A percentile compares a stretch with the other conserved stretches of the same genome.
phyloP scores from a whole-genome alignment of 1,140 invertebrate genomes.

The Eriosoma lanigerum region DNA sequence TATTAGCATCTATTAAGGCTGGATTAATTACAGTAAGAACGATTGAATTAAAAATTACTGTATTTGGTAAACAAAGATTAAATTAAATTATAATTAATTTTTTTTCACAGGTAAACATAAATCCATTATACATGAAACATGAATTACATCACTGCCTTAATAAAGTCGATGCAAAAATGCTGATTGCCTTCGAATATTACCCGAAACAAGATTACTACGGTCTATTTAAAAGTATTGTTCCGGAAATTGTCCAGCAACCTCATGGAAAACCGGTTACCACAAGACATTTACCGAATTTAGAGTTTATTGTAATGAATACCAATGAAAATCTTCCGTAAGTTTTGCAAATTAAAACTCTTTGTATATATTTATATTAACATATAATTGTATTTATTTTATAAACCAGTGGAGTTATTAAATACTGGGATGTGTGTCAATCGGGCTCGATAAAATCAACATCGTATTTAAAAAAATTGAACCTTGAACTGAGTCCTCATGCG shows the following conservation, averaged over 20 bases:
- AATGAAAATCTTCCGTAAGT: conserved; percentile 63
- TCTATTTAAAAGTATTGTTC: conserved; percentile 61
- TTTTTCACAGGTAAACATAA: conserved; percentile 73
- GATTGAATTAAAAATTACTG: no score
- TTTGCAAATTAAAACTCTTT: no score
- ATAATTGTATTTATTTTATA: background rate
- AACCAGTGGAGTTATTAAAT: conserved; percentile 67
- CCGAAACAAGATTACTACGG: conserved; percentile 74
- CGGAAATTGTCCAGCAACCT: conserved; percentile 52
- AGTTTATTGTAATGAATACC: conserved; percentile 63
- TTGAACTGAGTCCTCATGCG: conserved; percentile 67
- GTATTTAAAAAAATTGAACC: conserved; percentile 59
- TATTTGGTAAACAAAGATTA: no score
- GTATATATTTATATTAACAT: no score
- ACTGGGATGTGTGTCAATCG: conserved; percentile 62
- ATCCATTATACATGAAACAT: conserved; percentile 75
- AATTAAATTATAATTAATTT: background rate
- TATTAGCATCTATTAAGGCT: conserved; percentile 75
- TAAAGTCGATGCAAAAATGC: conserved; percentile 73
- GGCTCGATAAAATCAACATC: conserved; percentile 56
- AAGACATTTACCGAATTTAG: conserved; percentile 60
- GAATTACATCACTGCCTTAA: conserved; percentile 81
- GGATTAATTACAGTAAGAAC: conserved; percentile 76
- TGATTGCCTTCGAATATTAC: conserved; percentile 69
- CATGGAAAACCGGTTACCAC: conserved; percentile 45